Base-by-base conservation (phyloP, 2,797 vertebrate species). In the Molossus molossus region DNA sequence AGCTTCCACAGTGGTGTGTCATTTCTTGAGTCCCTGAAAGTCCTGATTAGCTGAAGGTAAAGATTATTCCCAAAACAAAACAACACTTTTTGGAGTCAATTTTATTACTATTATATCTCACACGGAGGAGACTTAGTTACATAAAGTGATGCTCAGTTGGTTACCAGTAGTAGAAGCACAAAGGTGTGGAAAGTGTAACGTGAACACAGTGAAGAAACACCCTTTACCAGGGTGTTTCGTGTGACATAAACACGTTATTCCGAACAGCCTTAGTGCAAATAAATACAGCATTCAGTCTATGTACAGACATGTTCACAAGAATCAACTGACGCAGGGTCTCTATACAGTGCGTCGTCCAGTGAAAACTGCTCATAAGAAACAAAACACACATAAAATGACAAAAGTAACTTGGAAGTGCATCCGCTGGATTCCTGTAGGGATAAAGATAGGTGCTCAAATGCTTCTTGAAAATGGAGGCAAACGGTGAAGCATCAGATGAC, bases 71-170 rank as follows among this genome's bases (percentile, higher is more conserved):
- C 83, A 13, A 58, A 94, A 72, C 15, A 88, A 97, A 95, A 27
- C 20, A 1, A 82, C n/a, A 80, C n/a, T 82, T 40, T 15, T 67
- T 92, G 62, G 92, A 95, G 85, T 98, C 93, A 87, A 40, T 95
- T 98, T 98, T 98, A 97, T 98, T 98, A 94, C 87, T 97, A 97
- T 98, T 98, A 94, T 98, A 98, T 97, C 98, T 96, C 97, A 98
- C 97, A 98, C 95, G 50, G 75, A 98, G 83, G 97, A 97, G 97
- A 98, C 95, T 98, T 94, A 93, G 87, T 98, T 98, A 98, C 97
- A 97, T 96, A 88, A 93, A 96, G 95, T 97, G 89, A 97, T 96
- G 80, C 77, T 97, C 97, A 96, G 94, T 94, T 97, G 90, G 94
- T 96, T 95, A 97, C 90, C 88, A 91, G 76, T 96, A 97, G 95